phyloP scores from a whole-genome alignment of 2,113 vertebrate genomes.

The Dipodomys merriami region DNA sequence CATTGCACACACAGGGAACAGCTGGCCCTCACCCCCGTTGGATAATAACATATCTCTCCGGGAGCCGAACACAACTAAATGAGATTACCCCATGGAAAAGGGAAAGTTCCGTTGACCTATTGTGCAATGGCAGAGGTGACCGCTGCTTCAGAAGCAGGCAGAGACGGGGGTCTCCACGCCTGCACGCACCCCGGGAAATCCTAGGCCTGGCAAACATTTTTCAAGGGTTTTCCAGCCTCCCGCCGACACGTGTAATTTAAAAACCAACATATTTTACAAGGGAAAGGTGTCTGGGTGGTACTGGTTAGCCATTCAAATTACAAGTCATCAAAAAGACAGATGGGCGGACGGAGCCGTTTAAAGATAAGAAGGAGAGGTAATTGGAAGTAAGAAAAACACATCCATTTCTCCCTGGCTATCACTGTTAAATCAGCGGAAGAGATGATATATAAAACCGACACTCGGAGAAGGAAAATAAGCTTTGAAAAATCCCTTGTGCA shows the following conservation, averaged over 20 bases:
- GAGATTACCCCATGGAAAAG: neutral
- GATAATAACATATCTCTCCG: neutral
- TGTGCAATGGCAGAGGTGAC: neutral
- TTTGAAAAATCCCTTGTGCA: conserved; percentile 57
- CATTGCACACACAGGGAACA: no score
- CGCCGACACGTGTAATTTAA: conserved; percentile 29
- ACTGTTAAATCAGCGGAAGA: conserved; percentile 53
- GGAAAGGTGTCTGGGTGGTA: neutral
- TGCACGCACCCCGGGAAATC: neutral
- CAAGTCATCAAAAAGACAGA: conserved; percentile 56
- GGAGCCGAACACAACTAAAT: neutral
- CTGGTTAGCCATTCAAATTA: conserved; percentile 17
- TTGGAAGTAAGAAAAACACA: conserved; percentile 57
- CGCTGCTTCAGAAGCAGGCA: conserved; percentile 8
- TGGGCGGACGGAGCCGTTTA: neutral
- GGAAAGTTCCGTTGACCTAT: neutral
- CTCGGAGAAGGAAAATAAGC: conserved; percentile 56
- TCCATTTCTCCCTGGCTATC: conserved; percentile 35
- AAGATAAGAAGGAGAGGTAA: conserved; percentile 29
- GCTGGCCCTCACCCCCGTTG: neutral
- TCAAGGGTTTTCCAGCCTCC: conserved; percentile 7
- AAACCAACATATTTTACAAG: neutral
- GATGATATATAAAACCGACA: conserved; percentile 35
- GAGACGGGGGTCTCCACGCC: neutral
- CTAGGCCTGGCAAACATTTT: conserved; percentile 9